These are phyloP conservation scores for Metopia argyrocephala DNA, from an alignment of 2,888 invertebrate genomes.

Conservation along the genomic window DNA sequence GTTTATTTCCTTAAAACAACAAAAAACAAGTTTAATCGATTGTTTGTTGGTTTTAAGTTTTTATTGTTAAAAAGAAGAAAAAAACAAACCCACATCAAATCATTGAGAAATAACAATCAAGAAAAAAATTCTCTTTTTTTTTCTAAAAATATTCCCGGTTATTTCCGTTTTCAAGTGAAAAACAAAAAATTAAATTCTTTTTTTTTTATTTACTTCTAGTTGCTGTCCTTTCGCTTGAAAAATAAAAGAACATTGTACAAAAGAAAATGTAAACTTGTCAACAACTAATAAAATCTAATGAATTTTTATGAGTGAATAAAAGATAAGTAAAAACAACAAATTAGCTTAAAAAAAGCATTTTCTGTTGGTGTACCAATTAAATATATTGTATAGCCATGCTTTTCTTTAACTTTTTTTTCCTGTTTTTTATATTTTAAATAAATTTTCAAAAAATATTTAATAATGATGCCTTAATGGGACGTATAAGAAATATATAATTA, in stretches of 20 bases:
- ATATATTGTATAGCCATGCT: not conserved
- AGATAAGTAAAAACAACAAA: conserved; percentile 27
- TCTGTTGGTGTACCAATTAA: conserved; percentile 19
- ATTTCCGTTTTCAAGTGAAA: conserved; percentile 4
- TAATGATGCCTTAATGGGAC: no score
- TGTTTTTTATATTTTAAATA: conserved; percentile 3
- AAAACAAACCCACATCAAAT: not conserved
- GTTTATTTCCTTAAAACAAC: not conserved
- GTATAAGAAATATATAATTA: not conserved
- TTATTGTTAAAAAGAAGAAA: no score
- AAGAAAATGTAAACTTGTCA: not conserved
- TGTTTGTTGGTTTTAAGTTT: not conserved
- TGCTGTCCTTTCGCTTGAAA: not conserved
- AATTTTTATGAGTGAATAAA: conserved; percentile 44
- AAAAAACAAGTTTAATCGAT: not conserved
- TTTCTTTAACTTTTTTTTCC: not conserved
- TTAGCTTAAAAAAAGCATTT: conserved; percentile 21
- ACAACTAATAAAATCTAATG: conserved; percentile 19
- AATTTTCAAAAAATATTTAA: conserved; percentile 33
- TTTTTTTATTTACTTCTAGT: conserved; percentile 11
- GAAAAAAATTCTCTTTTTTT: not conserved
- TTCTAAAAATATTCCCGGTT: conserved; percentile 14
- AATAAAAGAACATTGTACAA: not conserved
- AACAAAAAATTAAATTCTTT: conserved; percentile 37
- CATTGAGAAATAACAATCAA: not conserved